Base-by-base conservation (phyloP, 2,113 vertebrate genomes). In the Misgurnus mizolepis region DNA sequence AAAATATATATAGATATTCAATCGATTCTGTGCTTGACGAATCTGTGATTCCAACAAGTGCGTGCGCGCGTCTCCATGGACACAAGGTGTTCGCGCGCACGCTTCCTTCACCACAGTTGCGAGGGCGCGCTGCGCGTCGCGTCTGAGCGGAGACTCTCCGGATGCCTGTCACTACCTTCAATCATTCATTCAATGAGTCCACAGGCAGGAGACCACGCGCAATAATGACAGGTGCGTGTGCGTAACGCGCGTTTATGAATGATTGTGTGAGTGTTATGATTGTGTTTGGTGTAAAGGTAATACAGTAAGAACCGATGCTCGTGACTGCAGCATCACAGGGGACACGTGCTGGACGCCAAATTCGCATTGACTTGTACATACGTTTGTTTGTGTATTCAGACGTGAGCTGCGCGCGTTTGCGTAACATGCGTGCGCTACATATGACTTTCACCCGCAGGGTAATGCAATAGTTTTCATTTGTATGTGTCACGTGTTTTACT, bases 31-130 rank as follows among this genome's bases (percentile, higher is more conserved):
- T 58, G 55, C 5, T 58, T 58, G 2, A 58, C n/a, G 17, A 18
- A n/a, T 58, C 55, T 18, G 61, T 60, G 22, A 15, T 66, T 2
- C 71, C 61, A 73, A 80, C 69, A 80, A 74, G 79, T 74, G 67
- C 15, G 75, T 10, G 83, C 62, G 49, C 49, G 4, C 55, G 89
- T 90, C 87, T 88, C 88, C 84, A 82, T 77, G 88, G 86, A 1
- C 70, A 74, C 71, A 27, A 56, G 56, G 71, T 82, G 73, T 27
- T 66, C 75, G 85, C 83, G 15, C 17, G 55, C 55, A 15, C 53
- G 55, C 55, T 15, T 6, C 55, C 90, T 89, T 87, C 89, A 88
- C 87, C 88, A 84, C 64, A 58, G 78, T 34, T 81, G 66, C 80
- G 76, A 76, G 85, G 78, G n/a, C 50, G 61, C 69, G 43, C 41